Conservation (phyloP, 2,888 invertebrate genomes). For the Hypomecis punctinalis region DNA sequence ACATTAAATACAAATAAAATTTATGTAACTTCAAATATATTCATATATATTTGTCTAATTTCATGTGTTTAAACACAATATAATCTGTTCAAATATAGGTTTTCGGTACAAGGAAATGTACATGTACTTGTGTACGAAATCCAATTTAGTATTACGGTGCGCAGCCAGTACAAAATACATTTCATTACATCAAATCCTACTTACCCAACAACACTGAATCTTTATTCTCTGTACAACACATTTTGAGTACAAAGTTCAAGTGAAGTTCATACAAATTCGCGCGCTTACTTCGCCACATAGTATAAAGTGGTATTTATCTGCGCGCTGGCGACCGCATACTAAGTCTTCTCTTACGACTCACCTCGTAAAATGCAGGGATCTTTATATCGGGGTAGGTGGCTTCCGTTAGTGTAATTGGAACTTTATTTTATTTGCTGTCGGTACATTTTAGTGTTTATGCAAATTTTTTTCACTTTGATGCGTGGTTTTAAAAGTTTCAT, state of each 20-base stretch:
- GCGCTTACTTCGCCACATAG: conserved; percentile 16
- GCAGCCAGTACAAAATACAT: no score
- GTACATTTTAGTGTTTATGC: conserved; percentile 15
- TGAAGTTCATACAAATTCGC: conserved; percentile 16
- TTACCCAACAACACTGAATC: conserved; percentile 2
- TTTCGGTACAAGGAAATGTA: no score
- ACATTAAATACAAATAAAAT: no score
- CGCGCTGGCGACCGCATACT: conserved; percentile 32
- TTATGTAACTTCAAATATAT: no score
- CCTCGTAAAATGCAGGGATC: conserved; percentile 34
- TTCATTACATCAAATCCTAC: neutral
- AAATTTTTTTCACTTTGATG: conserved; percentile 11
- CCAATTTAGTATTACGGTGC: no score
- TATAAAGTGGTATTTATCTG: conserved; percentile 24
- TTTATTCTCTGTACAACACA: conserved; percentile 11
- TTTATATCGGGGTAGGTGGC: conserved; percentile 13
- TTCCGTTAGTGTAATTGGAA: conserved; percentile 18
- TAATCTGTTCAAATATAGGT: no score
- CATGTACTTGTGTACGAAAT: no score
- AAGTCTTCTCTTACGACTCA: conserved; percentile 30
- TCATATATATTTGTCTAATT: no score
- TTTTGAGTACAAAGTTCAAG: conserved; percentile 12
- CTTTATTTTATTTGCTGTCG: conserved; percentile 17
- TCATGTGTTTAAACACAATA: no score
- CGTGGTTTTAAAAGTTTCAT: neutral